A percentile compares a stretch with the other conserved stretches of the same genome.
These are phyloP conservation scores for Clavelina lepadiformis DNA, from an alignment of 23 tunicate species.

Conservation along the genomic window DNA sequence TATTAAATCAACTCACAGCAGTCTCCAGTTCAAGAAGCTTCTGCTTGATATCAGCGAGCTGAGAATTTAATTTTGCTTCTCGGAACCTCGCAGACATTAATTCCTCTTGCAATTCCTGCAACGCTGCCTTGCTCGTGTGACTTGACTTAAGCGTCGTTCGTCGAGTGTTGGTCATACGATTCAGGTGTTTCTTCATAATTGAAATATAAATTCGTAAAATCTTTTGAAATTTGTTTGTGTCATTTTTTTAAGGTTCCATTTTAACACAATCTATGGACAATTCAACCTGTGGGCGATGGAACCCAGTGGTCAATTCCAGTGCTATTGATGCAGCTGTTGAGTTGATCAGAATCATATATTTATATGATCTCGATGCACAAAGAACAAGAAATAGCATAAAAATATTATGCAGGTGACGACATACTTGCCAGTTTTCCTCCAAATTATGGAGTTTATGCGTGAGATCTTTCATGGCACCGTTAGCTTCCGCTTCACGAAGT, in stretches of 20 bases:
- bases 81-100: conserved; percentile 40
- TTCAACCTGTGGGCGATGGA: no score
- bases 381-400: no score
- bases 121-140: conserved; percentile 54
- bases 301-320: no score
- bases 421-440: conserved; percentile 84
- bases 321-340: no score
- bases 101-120: conserved; percentile 79
- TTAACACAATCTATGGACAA: no score
- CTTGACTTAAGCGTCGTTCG: conserved; percentile 13
- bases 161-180: conserved; percentile 27
- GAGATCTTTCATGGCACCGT: conserved; percentile 47
- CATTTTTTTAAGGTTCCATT: no score
- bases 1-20: conserved; percentile 19
- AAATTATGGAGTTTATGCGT: conserved; percentile 48
- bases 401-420: no score
- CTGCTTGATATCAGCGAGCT: conserved; percentile 33
- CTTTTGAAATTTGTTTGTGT: no score
- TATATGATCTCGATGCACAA: no score
- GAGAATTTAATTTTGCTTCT: conserved; percentile 50
- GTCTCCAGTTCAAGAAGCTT: conserved; percentile 74
- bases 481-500: conserved; percentile 81
- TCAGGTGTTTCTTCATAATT: conserved; percentile 78
- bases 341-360: no score
- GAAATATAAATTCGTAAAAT: no score